Evolutionary conservation across 2,797 vertebrate genomes (phyloP), one percentile per base, ranked within the genome.

Genomic region (Pterois miles): DNA sequence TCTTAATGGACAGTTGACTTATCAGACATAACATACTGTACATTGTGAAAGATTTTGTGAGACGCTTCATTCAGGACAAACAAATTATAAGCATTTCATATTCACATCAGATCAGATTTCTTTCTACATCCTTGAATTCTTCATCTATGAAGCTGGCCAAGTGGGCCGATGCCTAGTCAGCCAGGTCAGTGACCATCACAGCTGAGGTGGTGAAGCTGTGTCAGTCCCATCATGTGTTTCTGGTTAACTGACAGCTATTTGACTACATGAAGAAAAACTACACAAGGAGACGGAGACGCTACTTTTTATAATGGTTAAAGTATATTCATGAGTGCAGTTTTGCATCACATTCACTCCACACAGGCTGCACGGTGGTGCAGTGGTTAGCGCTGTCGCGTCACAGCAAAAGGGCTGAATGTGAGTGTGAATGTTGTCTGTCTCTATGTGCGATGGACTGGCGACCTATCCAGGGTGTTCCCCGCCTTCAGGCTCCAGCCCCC

Each of bases 91-190:
- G 59, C 60, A 46, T 63, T 71, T 76, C 13, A 58, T 59, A 56
- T 63, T 80, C 34, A 71, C 14, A 27, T 71, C 65, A 66, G 72
- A 14, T 74, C 73, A 63, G 46, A 83, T 86, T 89, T 82, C 69
- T 34, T 58, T 82, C 64, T 72, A 66, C 63, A 40, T 65, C 54
- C 65, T 60, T 46, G 48, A 76, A 64, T 33, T 43, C 36, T 62
- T 33, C 40, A 18, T 71, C 59, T 63, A 72, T 65, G 13, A 16
- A 62, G 27, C 48, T 25, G 65, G 50, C 75, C 77, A 81, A 81
- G 53, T 72, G 71, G 74, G 71, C 25, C 40, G 43, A 73, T 27
- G 80, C 64, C 71, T 4, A 65, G 57, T 81, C 62, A 71, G 76
- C 54, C 23, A 23, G 72, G 22, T 71, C 66, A 75, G 40, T 63